phyloP scores from a whole-genome alignment of 2,797 vertebrate genomes.

The Trachurus trachurus region DNA sequence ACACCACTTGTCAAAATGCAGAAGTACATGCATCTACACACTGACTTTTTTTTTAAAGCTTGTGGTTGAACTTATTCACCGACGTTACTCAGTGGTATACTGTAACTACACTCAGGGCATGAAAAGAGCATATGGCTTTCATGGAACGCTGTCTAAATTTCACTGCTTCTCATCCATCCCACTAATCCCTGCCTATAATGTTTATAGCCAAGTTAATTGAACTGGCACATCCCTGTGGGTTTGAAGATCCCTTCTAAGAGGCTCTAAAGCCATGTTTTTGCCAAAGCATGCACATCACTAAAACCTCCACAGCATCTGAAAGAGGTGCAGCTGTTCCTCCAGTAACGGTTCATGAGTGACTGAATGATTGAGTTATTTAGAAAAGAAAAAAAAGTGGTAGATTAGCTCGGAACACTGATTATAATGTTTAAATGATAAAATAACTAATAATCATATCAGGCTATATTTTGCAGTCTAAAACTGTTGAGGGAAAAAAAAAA shows the following conservation, averaged over 20 bases:
- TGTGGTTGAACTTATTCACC: conserved; percentile 24
- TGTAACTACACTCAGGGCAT: conserved; percentile 46
- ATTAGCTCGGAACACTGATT: conserved; percentile 12
- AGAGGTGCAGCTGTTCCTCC: conserved; percentile 70
- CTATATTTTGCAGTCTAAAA: background rate
- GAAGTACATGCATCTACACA: conserved; percentile 65
- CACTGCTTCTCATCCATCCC: conserved; percentile 63
- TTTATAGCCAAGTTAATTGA: conserved; percentile 74
- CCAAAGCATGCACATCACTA: conserved; percentile 58
- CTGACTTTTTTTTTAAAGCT: conserved; percentile 5
- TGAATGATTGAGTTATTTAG: conserved; percentile 27
- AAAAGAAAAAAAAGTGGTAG: background rate
- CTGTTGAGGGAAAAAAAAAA: background rate
- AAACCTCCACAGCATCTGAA: conserved; percentile 57
- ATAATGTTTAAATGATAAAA: background rate
- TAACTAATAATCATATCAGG: background rate
- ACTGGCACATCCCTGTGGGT: conserved; percentile 66
- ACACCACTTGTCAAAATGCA: conserved; percentile 76
- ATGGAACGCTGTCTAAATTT: conserved; percentile 52
- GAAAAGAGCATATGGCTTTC: conserved; percentile 68
- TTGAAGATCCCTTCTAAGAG: conserved; percentile 61
- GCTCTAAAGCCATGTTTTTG: conserved; percentile 50
- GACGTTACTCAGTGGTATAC: conserved; percentile 22
- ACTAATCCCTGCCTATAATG: conserved; percentile 65
- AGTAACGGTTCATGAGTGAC: conserved; percentile 36